Base-by-base conservation (phyloP, 1,140 invertebrate genomes). In the Drosophila nigrodunni region DNA sequence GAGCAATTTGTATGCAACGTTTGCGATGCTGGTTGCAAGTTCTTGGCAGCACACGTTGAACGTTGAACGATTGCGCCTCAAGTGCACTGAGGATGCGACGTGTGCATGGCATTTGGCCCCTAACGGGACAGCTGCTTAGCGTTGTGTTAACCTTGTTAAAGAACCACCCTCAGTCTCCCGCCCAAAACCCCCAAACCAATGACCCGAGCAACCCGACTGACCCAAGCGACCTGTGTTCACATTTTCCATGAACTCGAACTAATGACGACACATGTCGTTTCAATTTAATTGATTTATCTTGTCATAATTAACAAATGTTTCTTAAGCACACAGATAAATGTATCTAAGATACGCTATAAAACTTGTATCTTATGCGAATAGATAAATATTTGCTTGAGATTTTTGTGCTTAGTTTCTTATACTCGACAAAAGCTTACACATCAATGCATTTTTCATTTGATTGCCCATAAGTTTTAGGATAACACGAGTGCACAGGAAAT, bases 1-100 rank as follows among this genome's bases (percentile, higher is more conserved):
- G 61, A 55, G 60, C 80, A 83, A 88, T 88, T 88, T 83, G 80
- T 88, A 88, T 88, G 83, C 83, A 88, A 75, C 69, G 30, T 47
- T 30, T 61, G 44, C 47, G 43, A 61, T 71, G 57, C 54, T 79
- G 41, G 41, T 43, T 43, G 39, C 68, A 60, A 79, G 59, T 37
- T 58, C 68, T 77, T 69, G 65, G 78, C 80, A 74, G 57, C 64
- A 77, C 64, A 77, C 77, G 70, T 76, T 77, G 80, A 86, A 83
- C 85, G 83, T 76, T 77, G 80, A 86, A 83, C 85, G 83, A 89
- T 80, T 89, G 77, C 82, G 78, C 77, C 74, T 83, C 74, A 66
- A 89, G 83, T 88, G 85, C 85, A 78, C 62, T 74, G 75, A 86
- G 82, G 82, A 76, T 72, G 82, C 75, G 60, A 54, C 68, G 58